Evolutionary conservation across 2,797 vertebrate genomes (phyloP).

Genomic region (Myripristis murdjan): DNA sequence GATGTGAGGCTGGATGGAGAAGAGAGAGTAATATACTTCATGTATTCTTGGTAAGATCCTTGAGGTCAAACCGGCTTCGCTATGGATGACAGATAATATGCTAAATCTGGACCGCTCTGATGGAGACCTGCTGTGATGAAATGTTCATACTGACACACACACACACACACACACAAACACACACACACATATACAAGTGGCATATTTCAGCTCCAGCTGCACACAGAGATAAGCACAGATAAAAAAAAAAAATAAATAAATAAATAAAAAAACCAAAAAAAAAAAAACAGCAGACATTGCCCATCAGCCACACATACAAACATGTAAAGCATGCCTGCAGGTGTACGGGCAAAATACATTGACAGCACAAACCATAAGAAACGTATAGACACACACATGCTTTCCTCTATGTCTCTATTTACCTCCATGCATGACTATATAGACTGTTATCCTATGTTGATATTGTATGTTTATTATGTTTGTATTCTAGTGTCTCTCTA

Average conservation of each 20-base stretch:
- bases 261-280: no score
- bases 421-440: no score
- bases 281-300: constrained; percentile 45
- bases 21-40: not conserved
- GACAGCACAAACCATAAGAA: no score
- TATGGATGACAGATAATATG: constrained; percentile 57
- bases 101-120: constrained; percentile 42
- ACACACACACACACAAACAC: not conserved
- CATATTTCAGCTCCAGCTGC: constrained; percentile 51
- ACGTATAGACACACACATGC: not conserved
- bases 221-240: constrained; percentile 11
- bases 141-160: constrained; percentile 21
- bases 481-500: no score
- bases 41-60: constrained; percentile 37
- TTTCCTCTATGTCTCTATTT: no score
- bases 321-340: constrained; percentile 8
- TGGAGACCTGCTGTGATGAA: constrained; percentile 64
- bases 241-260: no score
- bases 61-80: constrained; percentile 60
- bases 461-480: no score
- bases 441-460: no score
- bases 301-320: constrained; percentile 52
- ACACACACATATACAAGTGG: constrained; percentile 8
- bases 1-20: not conserved
- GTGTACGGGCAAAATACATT: not conserved